Evolutionary conservation across 1,140 invertebrate genomes (phyloP).

Genomic region (Procambarus virginalis): DNA sequence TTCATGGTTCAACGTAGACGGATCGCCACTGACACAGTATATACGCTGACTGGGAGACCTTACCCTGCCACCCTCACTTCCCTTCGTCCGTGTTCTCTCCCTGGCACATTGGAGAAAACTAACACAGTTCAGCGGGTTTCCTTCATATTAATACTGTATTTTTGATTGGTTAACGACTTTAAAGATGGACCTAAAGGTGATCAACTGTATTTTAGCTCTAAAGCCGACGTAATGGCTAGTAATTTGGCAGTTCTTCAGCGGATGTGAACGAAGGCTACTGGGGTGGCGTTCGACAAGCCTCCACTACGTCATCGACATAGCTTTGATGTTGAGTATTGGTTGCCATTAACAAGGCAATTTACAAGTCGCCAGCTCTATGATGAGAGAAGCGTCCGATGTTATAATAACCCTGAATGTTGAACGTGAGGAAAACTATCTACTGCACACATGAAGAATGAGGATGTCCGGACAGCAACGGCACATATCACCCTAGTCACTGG

Average conservation of each 20-base stretch:
- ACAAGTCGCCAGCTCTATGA: slow-evolving; percentile 65
- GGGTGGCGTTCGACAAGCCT: slow-evolving; percentile 7
- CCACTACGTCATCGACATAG: slow-evolving; percentile 60
- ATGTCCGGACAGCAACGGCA: too few relatives aligned
- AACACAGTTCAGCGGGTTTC: too few relatives aligned
- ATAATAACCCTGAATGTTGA: slow-evolving; percentile 53
- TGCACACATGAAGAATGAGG: too few relatives aligned
- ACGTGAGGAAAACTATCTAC: neutral
- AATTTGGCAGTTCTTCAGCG: neutral
- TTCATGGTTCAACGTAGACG: slow-evolving; percentile 60
- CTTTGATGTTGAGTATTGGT: slow-evolving; percentile 58
- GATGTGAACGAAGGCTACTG: slow-evolving; percentile 38
- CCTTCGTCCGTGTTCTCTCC: slow-evolving; percentile 7
- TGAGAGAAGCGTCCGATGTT: slow-evolving; percentile 23
- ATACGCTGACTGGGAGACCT: slow-evolving; percentile 40
- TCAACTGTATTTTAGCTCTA: too few relatives aligned
- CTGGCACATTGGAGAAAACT: neutral
- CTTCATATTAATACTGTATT: too few relatives aligned
- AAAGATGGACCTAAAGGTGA: too few relatives aligned
- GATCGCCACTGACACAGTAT: slow-evolving; percentile 56
- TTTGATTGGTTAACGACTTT: too few relatives aligned
- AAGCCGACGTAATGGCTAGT: too few relatives aligned
- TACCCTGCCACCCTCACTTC: neutral
- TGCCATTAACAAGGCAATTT: slow-evolving; percentile 64
- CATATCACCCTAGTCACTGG: too few relatives aligned